Evolutionary conservation across 2,113 vertebrate species (phyloP).

Genomic region (Hippocampus zosterae): DNA sequence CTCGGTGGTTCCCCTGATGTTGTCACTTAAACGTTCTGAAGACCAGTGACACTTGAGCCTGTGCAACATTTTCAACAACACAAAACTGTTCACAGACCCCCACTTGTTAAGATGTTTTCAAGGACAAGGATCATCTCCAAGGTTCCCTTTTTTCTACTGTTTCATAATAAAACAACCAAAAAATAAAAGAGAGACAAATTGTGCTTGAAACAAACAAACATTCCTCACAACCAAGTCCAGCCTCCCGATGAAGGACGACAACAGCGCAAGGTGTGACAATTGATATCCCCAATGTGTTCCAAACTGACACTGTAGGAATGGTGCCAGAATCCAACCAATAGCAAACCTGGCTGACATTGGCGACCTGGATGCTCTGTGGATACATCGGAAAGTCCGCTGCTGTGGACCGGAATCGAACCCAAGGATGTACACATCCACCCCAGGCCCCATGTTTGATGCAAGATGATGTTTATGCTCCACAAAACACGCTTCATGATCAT

Average conservation of each 20-base stretch:
- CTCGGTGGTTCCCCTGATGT: slow-evolving; percentile 19
- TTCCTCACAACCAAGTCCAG: slow-evolving; percentile 22
- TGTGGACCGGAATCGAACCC: slow-evolving; percentile 3
- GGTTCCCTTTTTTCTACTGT: slow-evolving; percentile 37
- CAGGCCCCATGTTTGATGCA: background rate
- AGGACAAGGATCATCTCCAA: background rate
- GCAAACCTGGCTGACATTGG: background rate
- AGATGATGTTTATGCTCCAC: background rate
- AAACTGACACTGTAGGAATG: background rate
- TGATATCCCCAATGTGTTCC: background rate
- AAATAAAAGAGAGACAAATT: slow-evolving; percentile 5
- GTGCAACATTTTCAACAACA: slow-evolving; percentile 13
- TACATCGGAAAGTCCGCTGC: background rate
- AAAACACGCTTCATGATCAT: background rate
- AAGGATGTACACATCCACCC: slow-evolving; percentile 16
- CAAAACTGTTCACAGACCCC: background rate
- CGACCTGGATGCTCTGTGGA: slow-evolving; percentile 11
- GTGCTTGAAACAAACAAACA: slow-evolving; percentile 39
- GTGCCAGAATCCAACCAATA: background rate
- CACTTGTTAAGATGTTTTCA: background rate
- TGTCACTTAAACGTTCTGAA: background rate
- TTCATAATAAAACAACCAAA: slow-evolving; percentile 49
- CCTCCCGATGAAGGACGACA: slow-evolving; percentile 5
- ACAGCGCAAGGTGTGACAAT: background rate
- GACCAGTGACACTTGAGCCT: background rate